Base-by-base conservation (phyloP, 2,888 invertebrate genomes). In the Torymus texanus region DNA sequence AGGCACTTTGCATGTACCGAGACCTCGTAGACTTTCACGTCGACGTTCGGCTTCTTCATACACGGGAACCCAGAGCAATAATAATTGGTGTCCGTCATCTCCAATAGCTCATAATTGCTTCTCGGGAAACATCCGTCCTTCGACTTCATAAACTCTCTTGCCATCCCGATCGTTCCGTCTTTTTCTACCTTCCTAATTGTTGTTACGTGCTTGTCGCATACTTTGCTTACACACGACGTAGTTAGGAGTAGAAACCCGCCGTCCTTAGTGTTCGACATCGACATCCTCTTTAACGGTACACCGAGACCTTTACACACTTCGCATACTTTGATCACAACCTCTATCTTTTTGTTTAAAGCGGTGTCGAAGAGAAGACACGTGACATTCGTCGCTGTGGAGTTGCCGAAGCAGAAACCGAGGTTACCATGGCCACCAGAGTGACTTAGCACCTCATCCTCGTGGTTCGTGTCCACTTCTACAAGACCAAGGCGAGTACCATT, bases 341-440 rank as follows among this genome's bases (percentile, higher is more conserved):
- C 10, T 16, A 55, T 14, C 12, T 16, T 14, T 12, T 62, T 12
- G 1, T 21, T 56, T 2, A 41, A n/a, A 5, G 18, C 14, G 5
- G 56, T 18, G 8, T 74, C 65, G 65, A 65, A 56, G 13, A 65
- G 56, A 4, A 41, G 2, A n/a, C 73, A 65, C 3, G 18, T 18
- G 5, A 16, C 50, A 3, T 13, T 24, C 5, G 10, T 2, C 8
- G 21, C 14, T 1, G 18, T 51, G 2, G 59, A 50, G 11, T 41
- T 51, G 0, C 16, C 50, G 4, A 2, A 63, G n/a, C 73, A 63
- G 2, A 55, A n/a, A 14, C 41, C 56, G 1, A 65, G 13, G 0
- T 58, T 3, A n/a, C 14, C 65, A 12, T 65, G 18, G 2, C 18
- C 14, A 18, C 62, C 62, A 8, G 71, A 72, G 5, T 61, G 21